Conservation (phyloP, 2,113 vertebrate species). For the Formicarius rufipectus region DNA sequence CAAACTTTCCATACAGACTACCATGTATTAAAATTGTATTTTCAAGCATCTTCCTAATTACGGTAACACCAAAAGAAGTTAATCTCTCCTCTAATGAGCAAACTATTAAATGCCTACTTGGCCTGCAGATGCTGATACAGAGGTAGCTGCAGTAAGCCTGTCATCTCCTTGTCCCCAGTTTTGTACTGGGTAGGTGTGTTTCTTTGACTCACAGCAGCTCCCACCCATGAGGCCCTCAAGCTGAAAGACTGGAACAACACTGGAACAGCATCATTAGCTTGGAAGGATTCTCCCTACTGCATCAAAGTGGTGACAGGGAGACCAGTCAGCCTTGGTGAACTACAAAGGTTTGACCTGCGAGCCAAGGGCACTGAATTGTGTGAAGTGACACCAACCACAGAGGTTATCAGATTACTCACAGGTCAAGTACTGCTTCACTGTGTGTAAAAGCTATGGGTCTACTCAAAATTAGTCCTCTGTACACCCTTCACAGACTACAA, state of each 20-base stretch:
- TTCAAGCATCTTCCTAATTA: neutral
- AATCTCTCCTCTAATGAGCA: neutral
- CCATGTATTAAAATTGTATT: neutral
- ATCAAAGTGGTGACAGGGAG: neutral
- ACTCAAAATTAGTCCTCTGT: neutral
- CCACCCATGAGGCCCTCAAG: no score
- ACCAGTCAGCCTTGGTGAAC: neutral
- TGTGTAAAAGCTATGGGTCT: accelerated
- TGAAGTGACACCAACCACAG: neutral
- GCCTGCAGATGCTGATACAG: neutral
- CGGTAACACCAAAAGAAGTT: neutral
- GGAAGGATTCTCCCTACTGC: neutral
- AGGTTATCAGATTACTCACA: neutral
- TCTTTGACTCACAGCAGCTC: neutral
- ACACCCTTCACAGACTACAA: neutral
- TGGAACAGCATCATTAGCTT: neutral
- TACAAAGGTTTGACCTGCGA: neutral
- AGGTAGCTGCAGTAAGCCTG: neutral
- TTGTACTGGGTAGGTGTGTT: neutral
- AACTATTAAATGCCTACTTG: neutral
- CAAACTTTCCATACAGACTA: neutral
- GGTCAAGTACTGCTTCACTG: neutral
- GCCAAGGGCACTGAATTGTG: accelerated
- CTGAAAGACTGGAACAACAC: neutral
- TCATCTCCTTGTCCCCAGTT: neutral